Base-by-base conservation (phyloP, 2,113 vertebrate species). In the Corydoras maculifer region DNA sequence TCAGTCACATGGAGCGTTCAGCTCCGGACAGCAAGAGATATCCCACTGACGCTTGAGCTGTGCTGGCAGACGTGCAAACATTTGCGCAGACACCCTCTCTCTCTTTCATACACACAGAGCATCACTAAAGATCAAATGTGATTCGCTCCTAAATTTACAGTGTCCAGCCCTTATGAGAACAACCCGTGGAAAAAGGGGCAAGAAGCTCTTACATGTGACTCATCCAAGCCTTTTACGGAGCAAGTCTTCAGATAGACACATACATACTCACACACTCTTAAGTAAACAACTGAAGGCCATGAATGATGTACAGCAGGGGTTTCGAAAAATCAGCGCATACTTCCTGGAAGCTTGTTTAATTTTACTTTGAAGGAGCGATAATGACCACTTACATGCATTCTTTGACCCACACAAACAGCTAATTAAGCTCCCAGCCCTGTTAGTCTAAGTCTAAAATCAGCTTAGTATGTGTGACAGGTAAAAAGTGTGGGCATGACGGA, bases 1-100 rank as follows among this genome's bases (percentile, higher is more conserved):
- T 83, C 75, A 80, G 87, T 91, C 90, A 91, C 90, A 90, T 90
- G 88, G 84, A 86, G 73, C 80, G 70, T 80, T 88, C 87, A 85
- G 85, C 82, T 84, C 85, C 72, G 85, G 82, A 74, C 65, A 62
- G 72, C 79, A 84, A 85, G 82, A 86, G 86, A 87, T 84, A 85
- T 83, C 86, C 82, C 77, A 84, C 84, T 82, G 85, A 83, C 79
- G 78, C 83, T 81, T 76, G 81, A 85, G 84, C 82, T 80, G 82
- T 82, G 81, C 79, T 88, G 87, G 85, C 86, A 86, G 84, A 69
- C 71, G 68, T 83, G 86, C 83, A 86, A 80, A 86, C 77, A 81
- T 81, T 82, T 68, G 76, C 76, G 68, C 72, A 74, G 70, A 73
- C 77, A 30, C 63, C 25, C 62, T 72, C 72, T 65, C 73, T 64